A percentile compares a stretch with the other conserved stretches of the same genome.
phyloP scores from a whole-genome alignment of 2,888 invertebrate genomes.

The Brachynemurus nebulosus region DNA sequence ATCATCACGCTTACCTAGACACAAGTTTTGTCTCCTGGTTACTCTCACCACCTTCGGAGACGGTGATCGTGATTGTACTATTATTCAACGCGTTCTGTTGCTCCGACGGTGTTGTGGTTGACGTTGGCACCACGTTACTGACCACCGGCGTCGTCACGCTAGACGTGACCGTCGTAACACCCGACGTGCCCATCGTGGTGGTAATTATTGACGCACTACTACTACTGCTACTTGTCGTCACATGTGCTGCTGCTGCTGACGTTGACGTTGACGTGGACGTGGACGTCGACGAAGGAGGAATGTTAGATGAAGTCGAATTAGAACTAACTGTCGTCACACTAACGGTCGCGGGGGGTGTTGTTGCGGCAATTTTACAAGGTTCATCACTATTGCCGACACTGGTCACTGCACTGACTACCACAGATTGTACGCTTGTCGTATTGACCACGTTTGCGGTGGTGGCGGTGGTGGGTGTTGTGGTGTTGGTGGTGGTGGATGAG shows the following conservation, averaged over 20 bases:
- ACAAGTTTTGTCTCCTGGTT: no score
- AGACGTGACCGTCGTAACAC: not conserved
- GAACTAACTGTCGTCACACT: constrained; percentile 9
- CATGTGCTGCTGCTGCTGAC: constrained; percentile 19
- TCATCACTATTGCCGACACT: no score
- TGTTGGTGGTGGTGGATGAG: constrained; percentile 15
- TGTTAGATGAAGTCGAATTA: constrained; percentile 5
- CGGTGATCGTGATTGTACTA: not conserved
- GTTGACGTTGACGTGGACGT: constrained; percentile 19
- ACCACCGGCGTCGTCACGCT: constrained; percentile 2
- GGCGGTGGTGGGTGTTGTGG: constrained; percentile 20
- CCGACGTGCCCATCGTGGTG: no score
- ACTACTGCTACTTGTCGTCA: not conserved
- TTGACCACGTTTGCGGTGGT: constrained; percentile 20
- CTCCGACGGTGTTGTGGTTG: not conserved
- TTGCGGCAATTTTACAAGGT: no score
- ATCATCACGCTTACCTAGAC: no score
- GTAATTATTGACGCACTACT: no score
- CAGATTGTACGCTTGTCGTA: constrained; percentile 15
- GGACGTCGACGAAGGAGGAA: constrained; percentile 14
- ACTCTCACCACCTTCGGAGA: not conserved
- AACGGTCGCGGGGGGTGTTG: constrained; percentile 16
- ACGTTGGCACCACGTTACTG: not conserved
- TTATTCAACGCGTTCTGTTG: not conserved
- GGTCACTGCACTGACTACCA: constrained; percentile 22